Base-by-base conservation (phyloP, 2,113 vertebrate species). In the Hepsetus odoe region DNA sequence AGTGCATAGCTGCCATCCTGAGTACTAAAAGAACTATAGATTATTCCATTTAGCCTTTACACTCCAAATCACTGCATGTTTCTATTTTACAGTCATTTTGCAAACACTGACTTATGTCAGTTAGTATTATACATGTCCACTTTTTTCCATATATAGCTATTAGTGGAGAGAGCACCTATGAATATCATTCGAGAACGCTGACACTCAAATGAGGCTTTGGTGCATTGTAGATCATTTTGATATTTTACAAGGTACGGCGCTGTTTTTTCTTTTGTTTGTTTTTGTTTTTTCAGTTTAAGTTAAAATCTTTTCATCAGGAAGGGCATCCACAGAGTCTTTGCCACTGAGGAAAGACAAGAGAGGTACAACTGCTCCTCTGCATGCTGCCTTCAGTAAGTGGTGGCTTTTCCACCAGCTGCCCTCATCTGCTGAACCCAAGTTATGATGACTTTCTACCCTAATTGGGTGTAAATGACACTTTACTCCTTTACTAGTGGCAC, bases 341-440 rank as follows among this genome's bases (percentile, higher is more conserved):
- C 55, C 44, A 59, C 67, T 10, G 40, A 26, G 40, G 65, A 79
- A 76, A 49, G 83, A 68, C 70, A 53, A 80, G 46, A 74, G 55
- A 51, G 80, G 22, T 28, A 20, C 35, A 74, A 28, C 24, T 30
- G 2, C 16, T 44, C 16, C 12, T 44, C 42, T 14, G 16, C 13
- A 16, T 44, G 13, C 33, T 32, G 46, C 33, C 42, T 66, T 49
- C 71, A 46, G 58, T 33, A 2, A 3, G 22, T 6, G 42, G 26
- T 55, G 55, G 66, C 55, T 77, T 69, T 16, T 44, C 42, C 16
- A 14, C 42, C 8, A 44, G 16, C 42, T 44, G 4, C 13, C 4
- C 13, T 14, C 16, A 14, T 14, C 42, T 2, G 16, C 42, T 14
- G n/a, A 12, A 24, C 55, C 42, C 35, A 1, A 0, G 30, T 77